Evolutionary conservation across 2,797 vertebrate species (phyloP).

Genomic region (Sphaeramia orbicularis): DNA sequence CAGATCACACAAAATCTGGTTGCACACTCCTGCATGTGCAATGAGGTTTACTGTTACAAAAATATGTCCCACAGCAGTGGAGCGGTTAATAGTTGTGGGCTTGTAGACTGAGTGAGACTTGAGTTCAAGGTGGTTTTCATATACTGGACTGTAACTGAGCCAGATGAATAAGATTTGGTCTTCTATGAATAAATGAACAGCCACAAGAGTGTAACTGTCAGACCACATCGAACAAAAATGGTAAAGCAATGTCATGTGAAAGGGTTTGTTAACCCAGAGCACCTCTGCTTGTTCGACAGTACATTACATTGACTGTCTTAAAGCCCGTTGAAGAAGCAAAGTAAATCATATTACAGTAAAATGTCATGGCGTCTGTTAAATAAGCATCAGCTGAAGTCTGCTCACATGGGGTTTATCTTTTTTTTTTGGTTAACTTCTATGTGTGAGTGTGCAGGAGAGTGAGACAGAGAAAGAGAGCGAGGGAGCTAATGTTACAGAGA

Average conservation of each 20-base stretch:
- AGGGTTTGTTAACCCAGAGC: slow-evolving; percentile 24
- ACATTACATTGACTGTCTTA: slow-evolving; percentile 3
- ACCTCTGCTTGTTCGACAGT: slow-evolving; percentile 5
- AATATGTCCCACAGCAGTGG: not conserved
- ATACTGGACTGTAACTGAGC: no score
- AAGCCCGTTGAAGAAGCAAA: not conserved
- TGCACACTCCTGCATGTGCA: not conserved
- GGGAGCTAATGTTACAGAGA: slow-evolving; percentile 45
- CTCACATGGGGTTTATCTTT: slow-evolving; percentile 12
- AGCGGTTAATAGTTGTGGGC: not conserved
- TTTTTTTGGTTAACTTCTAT: slow-evolving; percentile 1
- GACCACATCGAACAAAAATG: slow-evolving; percentile 5
- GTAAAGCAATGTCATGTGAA: slow-evolving; percentile 25
- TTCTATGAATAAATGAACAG: not conserved
- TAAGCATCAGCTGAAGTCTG: slow-evolving; percentile 28
- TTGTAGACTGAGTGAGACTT: no score
- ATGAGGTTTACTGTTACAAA: slow-evolving; percentile 6
- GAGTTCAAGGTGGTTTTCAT: no score
- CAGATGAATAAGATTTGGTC: not conserved
- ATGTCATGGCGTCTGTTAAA: slow-evolving; percentile 21
- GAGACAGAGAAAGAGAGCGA: not conserved
- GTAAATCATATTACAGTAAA: slow-evolving; percentile 26
- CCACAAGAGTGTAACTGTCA: not conserved
- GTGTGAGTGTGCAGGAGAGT: slow-evolving; percentile 1
- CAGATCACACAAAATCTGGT: slow-evolving; percentile 26